Conservation (phyloP, 2,113 vertebrate species). For the Sapajus apella region DNA sequence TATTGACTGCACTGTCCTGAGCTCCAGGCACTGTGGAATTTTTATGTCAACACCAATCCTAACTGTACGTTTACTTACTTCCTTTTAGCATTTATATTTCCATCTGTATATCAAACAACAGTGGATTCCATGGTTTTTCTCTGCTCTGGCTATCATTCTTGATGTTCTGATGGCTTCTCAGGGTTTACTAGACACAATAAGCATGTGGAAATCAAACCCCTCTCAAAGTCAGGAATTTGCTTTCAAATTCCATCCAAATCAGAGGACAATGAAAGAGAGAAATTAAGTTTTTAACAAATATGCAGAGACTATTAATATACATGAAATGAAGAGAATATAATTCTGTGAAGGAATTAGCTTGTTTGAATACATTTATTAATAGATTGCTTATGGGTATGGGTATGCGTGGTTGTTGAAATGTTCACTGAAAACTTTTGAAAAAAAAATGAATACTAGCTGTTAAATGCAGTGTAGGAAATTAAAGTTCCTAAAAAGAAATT, state of each 20-base stretch:
- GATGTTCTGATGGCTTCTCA: not conserved
- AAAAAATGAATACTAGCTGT: not conserved
- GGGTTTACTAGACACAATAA: constrained; percentile 12
- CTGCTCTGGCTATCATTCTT: not conserved
- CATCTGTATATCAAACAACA: not conserved
- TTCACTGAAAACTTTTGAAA: constrained; percentile 9
- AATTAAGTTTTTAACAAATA: constrained; percentile 55
- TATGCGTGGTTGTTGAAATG: not conserved
- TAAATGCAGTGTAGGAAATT: not conserved
- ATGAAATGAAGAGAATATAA: not conserved
- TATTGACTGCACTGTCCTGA: not conserved
- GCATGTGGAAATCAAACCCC: not conserved
- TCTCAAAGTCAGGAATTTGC: constrained; percentile 4
- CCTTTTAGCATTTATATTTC: constrained; percentile 40
- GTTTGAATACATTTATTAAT: constrained; percentile 4
- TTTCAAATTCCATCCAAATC: constrained; percentile 40
- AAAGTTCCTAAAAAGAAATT: constrained; percentile 51
- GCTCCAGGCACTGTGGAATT: not conserved
- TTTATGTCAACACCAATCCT: not conserved
- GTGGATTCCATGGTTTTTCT: not conserved
- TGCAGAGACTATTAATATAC: not conserved
- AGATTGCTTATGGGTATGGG: not conserved
- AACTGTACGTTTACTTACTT: constrained; percentile 21
- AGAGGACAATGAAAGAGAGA: not conserved
- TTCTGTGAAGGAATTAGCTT: constrained; percentile 30